phyloP scores from a whole-genome alignment of 2,113 vertebrate species.

The Nymphicus hollandicus region DNA sequence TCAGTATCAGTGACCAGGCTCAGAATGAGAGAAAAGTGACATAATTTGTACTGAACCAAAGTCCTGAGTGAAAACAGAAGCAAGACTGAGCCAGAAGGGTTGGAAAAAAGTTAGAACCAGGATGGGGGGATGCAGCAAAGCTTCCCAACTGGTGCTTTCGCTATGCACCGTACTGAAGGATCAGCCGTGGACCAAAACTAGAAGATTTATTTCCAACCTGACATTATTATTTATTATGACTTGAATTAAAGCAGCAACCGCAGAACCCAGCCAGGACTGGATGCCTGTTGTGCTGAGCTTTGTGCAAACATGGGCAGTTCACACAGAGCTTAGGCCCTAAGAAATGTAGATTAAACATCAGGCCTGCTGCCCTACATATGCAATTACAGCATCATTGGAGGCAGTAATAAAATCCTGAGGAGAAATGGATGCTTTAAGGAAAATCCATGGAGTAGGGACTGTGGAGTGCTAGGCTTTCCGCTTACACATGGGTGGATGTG shows the following conservation, averaged over 20 bases:
- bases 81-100: background rate
- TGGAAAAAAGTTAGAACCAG: background rate
- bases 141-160: background rate
- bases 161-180: background rate
- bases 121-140: background rate
- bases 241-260: background rate
- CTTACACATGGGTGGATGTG: background rate
- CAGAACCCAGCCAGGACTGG: background rate
- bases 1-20: background rate
- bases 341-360: background rate
- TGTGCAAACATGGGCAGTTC: background rate
- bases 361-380: background rate
- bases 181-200: background rate
- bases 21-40: background rate
- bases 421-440: constrained; percentile 1
- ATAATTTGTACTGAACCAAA: background rate
- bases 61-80: background rate
- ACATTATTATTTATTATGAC: background rate
- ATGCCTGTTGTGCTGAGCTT: background rate
- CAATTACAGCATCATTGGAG: background rate
- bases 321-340: background rate
- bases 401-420: background rate
- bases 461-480: background rate
- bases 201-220: constrained; percentile 5
- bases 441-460: background rate